Base-by-base conservation (phyloP, 2,888 invertebrate genomes). In the Campaea margaritaria region DNA sequence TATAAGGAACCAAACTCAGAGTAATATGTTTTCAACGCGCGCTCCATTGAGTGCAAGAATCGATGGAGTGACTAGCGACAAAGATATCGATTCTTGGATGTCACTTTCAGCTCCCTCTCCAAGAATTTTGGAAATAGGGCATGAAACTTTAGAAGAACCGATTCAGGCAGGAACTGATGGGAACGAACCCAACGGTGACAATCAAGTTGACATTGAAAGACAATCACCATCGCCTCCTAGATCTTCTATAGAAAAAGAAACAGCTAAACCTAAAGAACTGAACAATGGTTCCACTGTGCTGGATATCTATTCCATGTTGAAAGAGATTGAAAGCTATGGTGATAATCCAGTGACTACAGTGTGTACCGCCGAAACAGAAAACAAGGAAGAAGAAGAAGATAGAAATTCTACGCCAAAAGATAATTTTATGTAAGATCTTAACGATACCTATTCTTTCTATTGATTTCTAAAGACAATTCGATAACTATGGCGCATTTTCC, bases 11-110 rank as follows among this genome's bases (percentile, higher is more conserved):
- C 83, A 81, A 42, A 81, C 81, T 11, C 85, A 87, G 16, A 89
- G 82, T 53, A 87, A 82, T 62, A 60, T 81, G 58, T 83, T 81
- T 34, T 81, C 83, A 0, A 66, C 78, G 34, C 75, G 70, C 7
- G 70, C 79, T 46, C 90, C 91, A 1, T 63, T 85, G 13, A 92
- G 91, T 52, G 89, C 92, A 48, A 85, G 92, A 67, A 83, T 90
- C 53, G 89, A 89, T 45, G 77, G 83, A 36, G 87, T 91, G 1
- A 83, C 91, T 58, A 86, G 87, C 45, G 92, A 93, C 50, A 90
- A 86, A 78, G 93, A 93, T 59, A 78, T 93, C 31, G 92, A 91
- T 65, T 93, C 93, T 0, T 93, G 93, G 93, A 90, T 93, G 87
- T 92, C 93, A 0, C 66, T 91, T 12, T 82, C 89, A 3, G 84